Evolutionary conservation across 1,140 invertebrate species (phyloP).

Genomic region (Stratiolaelaps scimitus): DNA sequence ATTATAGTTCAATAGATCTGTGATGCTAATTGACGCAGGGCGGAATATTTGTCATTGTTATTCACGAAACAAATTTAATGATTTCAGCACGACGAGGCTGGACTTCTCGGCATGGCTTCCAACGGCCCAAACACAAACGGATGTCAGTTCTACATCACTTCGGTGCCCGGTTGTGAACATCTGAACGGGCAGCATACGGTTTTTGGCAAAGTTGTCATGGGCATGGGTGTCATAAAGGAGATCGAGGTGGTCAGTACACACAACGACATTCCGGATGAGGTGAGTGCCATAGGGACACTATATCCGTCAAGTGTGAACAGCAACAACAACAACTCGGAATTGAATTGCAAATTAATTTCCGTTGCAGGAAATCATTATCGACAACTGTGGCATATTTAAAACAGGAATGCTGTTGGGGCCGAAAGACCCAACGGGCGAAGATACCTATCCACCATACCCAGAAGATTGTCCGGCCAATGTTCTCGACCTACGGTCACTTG

Average conservation of each 20-base stretch:
- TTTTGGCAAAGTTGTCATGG: slow-evolving; percentile 65
- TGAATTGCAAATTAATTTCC: slow-evolving; percentile 5
- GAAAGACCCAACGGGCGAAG: slow-evolving; percentile 55
- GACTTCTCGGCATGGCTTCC: slow-evolving; percentile 78
- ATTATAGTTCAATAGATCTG: too few species aligned
- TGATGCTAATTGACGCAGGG: too few species aligned
- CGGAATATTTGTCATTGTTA: too few species aligned
- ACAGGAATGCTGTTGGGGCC: slow-evolving; percentile 52
- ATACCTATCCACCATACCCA: slow-evolving; percentile 58
- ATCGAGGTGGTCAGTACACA: slow-evolving; percentile 48
- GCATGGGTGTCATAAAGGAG: slow-evolving; percentile 52
- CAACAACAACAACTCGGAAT: background rate
- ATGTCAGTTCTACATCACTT: slow-evolving; percentile 88
- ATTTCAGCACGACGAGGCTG: slow-evolving; percentile 47
- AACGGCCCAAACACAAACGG: slow-evolving; percentile 73
- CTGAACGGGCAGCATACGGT: slow-evolving; percentile 78
- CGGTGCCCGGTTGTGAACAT: slow-evolving; percentile 59
- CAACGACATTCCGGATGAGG: slow-evolving; percentile 35
- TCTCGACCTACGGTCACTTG: slow-evolving; percentile 25
- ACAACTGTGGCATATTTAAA: slow-evolving; percentile 57
- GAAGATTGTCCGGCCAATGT: slow-evolving; percentile 46
- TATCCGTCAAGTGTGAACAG: background rate
- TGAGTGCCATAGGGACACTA: slow-evolving; percentile 15
- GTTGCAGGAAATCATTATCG: slow-evolving; percentile 41
- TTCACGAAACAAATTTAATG: background rate